phyloP scores from a whole-genome alignment of 2,113 vertebrate species.

The Hylia prasina region DNA sequence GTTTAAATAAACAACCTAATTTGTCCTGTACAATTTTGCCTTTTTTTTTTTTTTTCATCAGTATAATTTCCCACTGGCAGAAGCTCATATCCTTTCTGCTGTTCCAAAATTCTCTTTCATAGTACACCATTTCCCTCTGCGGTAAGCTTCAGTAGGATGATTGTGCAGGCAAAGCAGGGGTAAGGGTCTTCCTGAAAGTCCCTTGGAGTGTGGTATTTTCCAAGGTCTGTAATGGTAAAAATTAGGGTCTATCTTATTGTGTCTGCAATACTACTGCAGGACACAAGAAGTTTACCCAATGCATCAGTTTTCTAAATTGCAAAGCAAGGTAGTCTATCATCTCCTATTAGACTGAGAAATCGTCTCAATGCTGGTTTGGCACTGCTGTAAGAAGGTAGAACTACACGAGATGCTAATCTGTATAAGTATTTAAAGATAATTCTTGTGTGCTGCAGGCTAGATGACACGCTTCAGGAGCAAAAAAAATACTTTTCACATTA shows the following conservation, averaged over 20 bases:
- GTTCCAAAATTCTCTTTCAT: not conserved
- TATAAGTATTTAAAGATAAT: not conserved
- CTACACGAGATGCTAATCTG: not conserved
- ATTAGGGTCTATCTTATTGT: not conserved
- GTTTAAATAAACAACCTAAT: not conserved
- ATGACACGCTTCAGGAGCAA: not conserved
- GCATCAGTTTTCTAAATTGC: not conserved
- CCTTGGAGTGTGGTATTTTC: not conserved
- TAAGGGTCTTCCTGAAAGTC: not conserved
- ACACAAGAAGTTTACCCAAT: not conserved
- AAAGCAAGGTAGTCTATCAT: not conserved
- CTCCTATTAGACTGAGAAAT: not conserved
- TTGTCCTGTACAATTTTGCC: not conserved
- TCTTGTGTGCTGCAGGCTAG: not conserved
- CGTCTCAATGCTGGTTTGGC: not conserved
- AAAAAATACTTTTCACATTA: not conserved
- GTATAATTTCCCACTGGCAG: not conserved
- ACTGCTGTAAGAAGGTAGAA: not conserved
- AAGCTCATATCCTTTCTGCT: not conserved
- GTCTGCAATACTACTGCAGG: not conserved
- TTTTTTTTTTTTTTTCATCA: not conserved
- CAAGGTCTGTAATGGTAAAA: not conserved
- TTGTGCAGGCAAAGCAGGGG: not conserved
- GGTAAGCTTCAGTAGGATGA: not conserved
- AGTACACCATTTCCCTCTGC: not conserved